Base-by-base conservation (phyloP, 2,113 vertebrate genomes). In the Campylomormyrus numenius region DNA sequence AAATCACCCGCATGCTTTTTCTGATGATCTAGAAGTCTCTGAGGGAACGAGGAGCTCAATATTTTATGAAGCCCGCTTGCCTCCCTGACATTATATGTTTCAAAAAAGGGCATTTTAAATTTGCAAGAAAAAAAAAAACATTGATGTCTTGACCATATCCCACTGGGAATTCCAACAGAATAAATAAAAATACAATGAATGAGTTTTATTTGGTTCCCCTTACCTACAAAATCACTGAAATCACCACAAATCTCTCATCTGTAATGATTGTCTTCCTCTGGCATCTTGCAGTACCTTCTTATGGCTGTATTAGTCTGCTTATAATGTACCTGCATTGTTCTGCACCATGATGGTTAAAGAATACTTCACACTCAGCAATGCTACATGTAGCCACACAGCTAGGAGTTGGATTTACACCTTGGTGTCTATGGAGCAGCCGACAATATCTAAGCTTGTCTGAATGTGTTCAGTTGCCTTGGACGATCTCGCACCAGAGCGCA, bases 11-110 rank as follows among this genome's bases (percentile, higher is more conserved):
- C 39, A 13, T 11, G 35, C 35, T 46, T 9, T 48, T 89, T 77
- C 27, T 49, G 62, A 39, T 45, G 56, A 19, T 19, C 66, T 77
- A 3, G 5, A 45, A 17, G 66, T 66, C 24, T 45, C 88, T 3
- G 42, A 1, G 45, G 66, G 46, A 80, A 80, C 21, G 31, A 35
- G 46, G 39, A n/a, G 58, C 27, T 89, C 66, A 80, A 80, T 50
- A 48, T 89, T 89, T 89, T 53, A 80, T 80, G 66, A 89, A 89
- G 62, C 88, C 74, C 27, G 11, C 62, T 77, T 27, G 11, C 88
- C 42, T 15, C 58, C 7, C 4, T 74, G 52, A 89, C 49, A 31
- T 58, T 6, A 62, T 77, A 77, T 39, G 11, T 52, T 89, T 89
- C 21, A 50, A 77, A 89, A 42, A 70, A 46, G 24, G 46, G 58